Evolutionary conservation across 2,113 vertebrate genomes (phyloP).

Genomic region (Gymnobelideus leadbeateri): DNA sequence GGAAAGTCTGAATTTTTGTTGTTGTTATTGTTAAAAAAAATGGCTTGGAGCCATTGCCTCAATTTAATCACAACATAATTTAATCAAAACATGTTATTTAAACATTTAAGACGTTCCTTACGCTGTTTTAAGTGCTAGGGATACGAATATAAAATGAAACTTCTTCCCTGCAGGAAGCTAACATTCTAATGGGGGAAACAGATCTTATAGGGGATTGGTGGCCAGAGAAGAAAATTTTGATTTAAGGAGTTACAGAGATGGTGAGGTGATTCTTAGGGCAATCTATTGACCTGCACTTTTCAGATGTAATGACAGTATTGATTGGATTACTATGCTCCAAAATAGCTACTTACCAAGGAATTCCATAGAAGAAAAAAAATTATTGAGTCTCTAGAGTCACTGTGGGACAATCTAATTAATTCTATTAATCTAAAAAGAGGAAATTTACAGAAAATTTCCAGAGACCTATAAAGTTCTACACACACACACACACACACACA

Average conservation of each 20-base stretch:
- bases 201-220: background rate
- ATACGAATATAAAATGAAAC: background rate
- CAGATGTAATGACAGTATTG: background rate
- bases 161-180: background rate
- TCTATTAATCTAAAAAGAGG: conserved; percentile 1
- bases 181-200: background rate
- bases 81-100: background rate
- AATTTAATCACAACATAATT: background rate
- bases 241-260: background rate
- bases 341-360: background rate
- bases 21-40: background rate
- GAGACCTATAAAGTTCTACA: background rate
- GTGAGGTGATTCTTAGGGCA: background rate
- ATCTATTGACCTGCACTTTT: background rate
- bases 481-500: background rate
- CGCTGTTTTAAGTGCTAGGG: background rate
- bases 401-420: background rate
- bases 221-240: background rate
- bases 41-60: background rate
- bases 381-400: background rate
- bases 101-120: background rate
- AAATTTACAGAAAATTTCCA: background rate
- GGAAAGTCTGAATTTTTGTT: background rate
- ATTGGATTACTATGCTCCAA: background rate
- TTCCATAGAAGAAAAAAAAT: background rate